A percentile compares a stretch with the other conserved stretches of the same genome.
Evolutionary conservation across 2,797 vertebrate genomes (phyloP).

Genomic region (Sebastes steindachneri): DNA sequence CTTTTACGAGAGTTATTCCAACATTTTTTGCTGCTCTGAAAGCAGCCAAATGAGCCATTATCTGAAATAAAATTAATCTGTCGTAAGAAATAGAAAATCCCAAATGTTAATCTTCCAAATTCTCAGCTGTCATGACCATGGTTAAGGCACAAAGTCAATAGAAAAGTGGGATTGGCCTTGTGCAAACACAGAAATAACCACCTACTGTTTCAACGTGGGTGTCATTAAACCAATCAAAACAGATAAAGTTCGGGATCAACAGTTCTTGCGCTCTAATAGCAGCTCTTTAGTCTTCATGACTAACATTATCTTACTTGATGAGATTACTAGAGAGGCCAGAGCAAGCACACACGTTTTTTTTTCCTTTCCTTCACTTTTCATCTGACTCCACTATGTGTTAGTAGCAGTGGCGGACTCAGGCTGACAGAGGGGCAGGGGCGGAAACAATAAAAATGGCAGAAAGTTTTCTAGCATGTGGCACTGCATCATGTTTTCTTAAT

Average conservation of each 20-base stretch:
- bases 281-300: background rate
- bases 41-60: background rate
- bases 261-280: background rate
- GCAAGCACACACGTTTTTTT: background rate
- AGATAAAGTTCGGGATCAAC: background rate
- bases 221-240: background rate
- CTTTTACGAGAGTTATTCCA: background rate
- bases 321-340: background rate
- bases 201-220: background rate
- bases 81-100: no score
- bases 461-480: background rate
- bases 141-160: background rate
- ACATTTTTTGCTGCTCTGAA: background rate
- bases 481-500: background rate
- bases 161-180: background rate
- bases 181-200: background rate
- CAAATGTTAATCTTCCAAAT: no score
- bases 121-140: no score
- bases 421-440: rapidly evolving
- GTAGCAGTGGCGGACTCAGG: background rate
- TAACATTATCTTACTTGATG: background rate
- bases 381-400: background rate
- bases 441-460: background rate
- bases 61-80: background rate
- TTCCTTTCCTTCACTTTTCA: background rate